Base-by-base conservation (phyloP, 2,113 vertebrate species). In the Anoura caudifer region DNA sequence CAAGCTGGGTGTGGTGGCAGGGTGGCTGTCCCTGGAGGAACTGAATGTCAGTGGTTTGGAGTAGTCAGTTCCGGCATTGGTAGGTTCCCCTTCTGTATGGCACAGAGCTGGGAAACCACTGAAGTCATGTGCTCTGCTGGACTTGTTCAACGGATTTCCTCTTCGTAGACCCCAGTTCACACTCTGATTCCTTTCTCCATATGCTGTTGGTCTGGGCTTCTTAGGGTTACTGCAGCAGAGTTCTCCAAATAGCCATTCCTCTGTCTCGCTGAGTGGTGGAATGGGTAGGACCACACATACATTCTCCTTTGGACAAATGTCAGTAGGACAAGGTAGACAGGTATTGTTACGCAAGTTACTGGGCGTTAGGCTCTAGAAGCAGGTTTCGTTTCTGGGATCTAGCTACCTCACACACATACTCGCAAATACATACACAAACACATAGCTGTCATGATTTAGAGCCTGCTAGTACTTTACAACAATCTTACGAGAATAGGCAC, bases 121-220 rank as follows among this genome's bases (percentile, higher is more conserved):
- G 88, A 79, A 81, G 92, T 97, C 84, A 94, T 87, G 87, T 98
- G 95, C 85, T 93, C 50, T 36, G 84, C 90, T 59, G 92, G 96
- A 98, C 98, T 80, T 28, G 98, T 90, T 94, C 79, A 89, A 4
- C 98, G 75, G 96, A 98, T 98, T 98, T 95, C 81, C 93, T 96
- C 65, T 90, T 69, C 70, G 63, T 91, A 96, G 94, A 92, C 91
- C 97, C 84, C 89, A 76, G 82, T 97, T 96, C 96, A 86, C 73
- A 87, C 87, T 96, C 86, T 31, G 86, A 43, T 86, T 91, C 90
- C 95, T 45, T n/a, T 76, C 79, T 76, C 28, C 80, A 1, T 65
- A 11, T 70, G 80, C 91, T 95, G 26, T 52, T 2, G 45, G 95
- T 65, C 96, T 93, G 89, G 94, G 67, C 96, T 97, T 97, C 95